Evolutionary conservation across 1,140 invertebrate species (phyloP), one percentile per base, ranked within the genome.

Genomic region (Diorhabda carinulata): DNA sequence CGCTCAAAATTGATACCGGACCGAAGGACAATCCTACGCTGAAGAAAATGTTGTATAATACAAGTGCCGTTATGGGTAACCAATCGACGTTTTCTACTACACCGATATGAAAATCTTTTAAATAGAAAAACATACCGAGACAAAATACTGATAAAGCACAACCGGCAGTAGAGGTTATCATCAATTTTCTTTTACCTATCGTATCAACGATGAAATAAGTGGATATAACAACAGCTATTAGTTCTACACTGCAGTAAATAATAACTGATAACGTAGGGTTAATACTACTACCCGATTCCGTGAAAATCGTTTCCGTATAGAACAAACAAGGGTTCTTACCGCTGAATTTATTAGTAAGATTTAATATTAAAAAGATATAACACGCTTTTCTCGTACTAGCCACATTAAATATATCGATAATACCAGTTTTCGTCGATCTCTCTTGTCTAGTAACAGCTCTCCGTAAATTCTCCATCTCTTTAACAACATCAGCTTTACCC

Each of bases 381-480:
- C 86, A 79, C 2, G 84, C 85, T 52, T 76, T 79, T 43, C 83
- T 73, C 64, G 86, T 86, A 2, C 81, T 83, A 0, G 70, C 67
- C 3, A 82, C 82, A 0, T 75, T 71, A 62, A 87, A 82, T 0
- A 87, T 71, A 69, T 86, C 82, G 71, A 80, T 79, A 73, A 87
- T 79, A 10, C 74, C 75, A 2, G 76, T 57, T 67, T 77, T 72
- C 10, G 72, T 63, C 3, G 75, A 73, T 63, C 72, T 52, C 71
- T 80, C 78, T 61, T 80, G 78, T 68, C 77, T 72, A 5, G 66
- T 84, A 41, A 73, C 77, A 2, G 77, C 77, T 73, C 72, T 71
- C 5, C 92, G 88, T 56, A 96, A 87, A 45, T 90, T 89, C 9
- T 87, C 82, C 70, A 95, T 83, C 82, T 97, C 95, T 5, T 89